Conservation (phyloP, 2,113 vertebrate species). For the Anhinga anhinga region DNA sequence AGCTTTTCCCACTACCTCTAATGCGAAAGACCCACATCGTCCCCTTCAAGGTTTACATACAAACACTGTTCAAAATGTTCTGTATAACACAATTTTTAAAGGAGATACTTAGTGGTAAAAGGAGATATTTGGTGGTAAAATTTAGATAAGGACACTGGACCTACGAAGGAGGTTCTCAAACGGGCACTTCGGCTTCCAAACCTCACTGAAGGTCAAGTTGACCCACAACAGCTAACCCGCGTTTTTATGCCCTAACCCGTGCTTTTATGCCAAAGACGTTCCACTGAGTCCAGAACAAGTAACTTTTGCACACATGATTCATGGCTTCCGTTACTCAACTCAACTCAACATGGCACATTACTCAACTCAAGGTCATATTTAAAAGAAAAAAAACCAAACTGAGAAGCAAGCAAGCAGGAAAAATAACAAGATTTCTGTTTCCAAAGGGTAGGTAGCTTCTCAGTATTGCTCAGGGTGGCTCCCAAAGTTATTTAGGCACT, state of each 20-base stretch:
- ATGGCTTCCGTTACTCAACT: accelerated
- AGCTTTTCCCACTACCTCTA: too few relatives aligned
- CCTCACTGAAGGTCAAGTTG: not conserved
- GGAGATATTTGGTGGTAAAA: not conserved
- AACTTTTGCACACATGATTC: not conserved
- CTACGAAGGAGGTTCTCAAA: too few relatives aligned
- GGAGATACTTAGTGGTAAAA: not conserved
- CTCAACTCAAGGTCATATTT: not conserved
- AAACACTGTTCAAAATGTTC: not conserved
- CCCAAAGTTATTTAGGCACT: not conserved
- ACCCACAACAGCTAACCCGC: not conserved
- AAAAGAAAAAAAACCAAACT: too few relatives aligned
- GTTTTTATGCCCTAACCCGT: not conserved
- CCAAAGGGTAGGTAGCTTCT: not conserved
- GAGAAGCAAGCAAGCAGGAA: not conserved
- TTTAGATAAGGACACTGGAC: too few relatives aligned
- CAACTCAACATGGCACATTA: too few relatives aligned
- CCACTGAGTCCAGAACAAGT: too few relatives aligned
- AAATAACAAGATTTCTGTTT: not conserved
- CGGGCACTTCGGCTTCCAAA: not conserved
- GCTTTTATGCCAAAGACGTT: not conserved
- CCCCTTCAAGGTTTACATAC: not conserved
- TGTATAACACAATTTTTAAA: not conserved
- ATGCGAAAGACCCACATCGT: not conserved
- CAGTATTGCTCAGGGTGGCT: not conserved